Evolutionary conservation across 2,888 invertebrate genomes (phyloP).

Genomic region (Aphrophora alni): DNA sequence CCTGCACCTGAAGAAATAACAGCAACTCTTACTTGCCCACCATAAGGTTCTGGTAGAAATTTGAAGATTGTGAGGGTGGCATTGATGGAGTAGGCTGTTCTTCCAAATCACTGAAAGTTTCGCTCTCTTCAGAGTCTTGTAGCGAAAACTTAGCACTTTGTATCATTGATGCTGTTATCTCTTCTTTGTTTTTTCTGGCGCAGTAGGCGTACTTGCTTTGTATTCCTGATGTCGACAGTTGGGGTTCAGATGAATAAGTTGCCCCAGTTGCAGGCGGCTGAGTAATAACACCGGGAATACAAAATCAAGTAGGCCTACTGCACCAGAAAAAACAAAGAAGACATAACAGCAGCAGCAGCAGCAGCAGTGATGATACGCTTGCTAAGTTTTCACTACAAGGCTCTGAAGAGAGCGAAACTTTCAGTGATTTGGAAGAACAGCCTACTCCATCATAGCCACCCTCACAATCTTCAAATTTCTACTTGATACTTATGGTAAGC

Average conservation of each 20-base stretch:
- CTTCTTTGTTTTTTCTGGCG: too few relatives aligned
- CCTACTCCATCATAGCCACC: too few relatives aligned
- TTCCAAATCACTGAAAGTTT: background rate
- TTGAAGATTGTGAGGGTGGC: background rate
- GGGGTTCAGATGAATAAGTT: too few relatives aligned
- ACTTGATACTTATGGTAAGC: background rate
- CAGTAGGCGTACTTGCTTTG: too few relatives aligned
- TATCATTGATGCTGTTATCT: background rate
- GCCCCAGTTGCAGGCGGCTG: too few relatives aligned
- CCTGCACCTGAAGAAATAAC: too few relatives aligned
- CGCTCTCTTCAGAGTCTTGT: background rate
- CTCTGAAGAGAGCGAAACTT: background rate
- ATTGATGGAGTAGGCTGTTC: too few relatives aligned
- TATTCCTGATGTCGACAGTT: too few relatives aligned
- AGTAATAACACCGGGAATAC: too few relatives aligned
- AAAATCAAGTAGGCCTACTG: too few relatives aligned
- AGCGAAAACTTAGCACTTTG: background rate
- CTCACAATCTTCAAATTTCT: background rate
- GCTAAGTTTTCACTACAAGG: background rate
- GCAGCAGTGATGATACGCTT: background rate
- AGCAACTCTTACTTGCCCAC: too few relatives aligned
- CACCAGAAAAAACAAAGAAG: too few relatives aligned
- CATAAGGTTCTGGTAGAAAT: background rate
- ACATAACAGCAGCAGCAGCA: background rate
- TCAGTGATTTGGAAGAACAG: background rate